Evolutionary conservation across 2,113 vertebrate genomes (phyloP).

Genomic region (Albula goreensis): DNA sequence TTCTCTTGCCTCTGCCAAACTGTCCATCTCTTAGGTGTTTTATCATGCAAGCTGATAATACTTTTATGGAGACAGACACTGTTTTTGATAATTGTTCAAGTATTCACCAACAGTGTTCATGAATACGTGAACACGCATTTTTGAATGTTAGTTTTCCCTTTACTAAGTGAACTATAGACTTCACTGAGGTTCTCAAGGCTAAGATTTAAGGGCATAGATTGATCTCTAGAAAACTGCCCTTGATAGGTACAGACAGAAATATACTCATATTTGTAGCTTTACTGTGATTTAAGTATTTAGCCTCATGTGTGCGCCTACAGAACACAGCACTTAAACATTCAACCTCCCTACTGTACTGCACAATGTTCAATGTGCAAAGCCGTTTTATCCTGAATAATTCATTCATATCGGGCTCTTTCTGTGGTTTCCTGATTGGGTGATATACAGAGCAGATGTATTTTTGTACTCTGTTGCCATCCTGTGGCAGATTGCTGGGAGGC

Average conservation of each 20-base stretch:
- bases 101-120: too few species aligned
- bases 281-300: not conserved
- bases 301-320: not conserved
- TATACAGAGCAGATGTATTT: slow-evolving; percentile 38
- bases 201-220: too few species aligned
- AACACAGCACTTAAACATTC: not conserved
- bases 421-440: slow-evolving; percentile 33
- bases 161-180: too few species aligned
- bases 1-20: slow-evolving; percentile 70
- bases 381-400: not conserved
- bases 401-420: not conserved
- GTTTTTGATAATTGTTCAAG: too few species aligned
- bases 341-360: not conserved
- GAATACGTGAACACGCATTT: too few species aligned
- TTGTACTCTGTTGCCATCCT: slow-evolving; percentile 50
- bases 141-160: too few species aligned
- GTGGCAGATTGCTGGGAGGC: slow-evolving; percentile 34
- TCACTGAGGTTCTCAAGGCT: too few species aligned
- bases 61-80: too few species aligned
- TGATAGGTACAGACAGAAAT: too few species aligned
- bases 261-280: too few species aligned
- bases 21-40: not conserved
- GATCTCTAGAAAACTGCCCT: too few species aligned
- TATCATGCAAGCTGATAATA: too few species aligned
- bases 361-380: not conserved